Evolutionary conservation across 2,888 invertebrate species (phyloP).

Genomic region (Sarcophaga subvicina): DNA sequence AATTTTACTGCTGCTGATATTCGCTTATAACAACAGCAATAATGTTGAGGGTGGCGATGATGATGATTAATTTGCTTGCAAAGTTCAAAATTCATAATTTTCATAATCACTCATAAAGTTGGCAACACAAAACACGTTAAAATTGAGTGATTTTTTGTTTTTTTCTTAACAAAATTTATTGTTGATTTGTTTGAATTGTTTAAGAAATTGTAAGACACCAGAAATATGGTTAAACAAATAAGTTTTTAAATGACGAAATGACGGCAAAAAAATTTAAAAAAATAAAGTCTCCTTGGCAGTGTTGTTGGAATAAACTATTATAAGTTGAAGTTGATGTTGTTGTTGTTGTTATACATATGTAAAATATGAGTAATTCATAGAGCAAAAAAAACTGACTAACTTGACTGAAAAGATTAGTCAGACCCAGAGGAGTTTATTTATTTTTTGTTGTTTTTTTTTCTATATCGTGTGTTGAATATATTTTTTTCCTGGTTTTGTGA

Average conservation of each 20-base stretch:
- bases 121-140: constrained; percentile 36
- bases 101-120: constrained; percentile 40
- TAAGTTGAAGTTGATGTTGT: constrained; percentile 47
- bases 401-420: constrained; percentile 63
- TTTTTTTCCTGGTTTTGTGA: constrained; percentile 53
- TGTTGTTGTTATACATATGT: constrained; percentile 52
- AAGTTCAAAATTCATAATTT: constrained; percentile 54
- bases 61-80: constrained; percentile 1
- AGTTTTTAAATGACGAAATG: no score
- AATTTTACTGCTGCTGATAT: not conserved
- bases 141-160: constrained; percentile 35
- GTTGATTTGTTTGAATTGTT: constrained; percentile 51
- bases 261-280: not conserved
- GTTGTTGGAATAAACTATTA: constrained; percentile 46
- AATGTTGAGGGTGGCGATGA: not conserved
- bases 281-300: constrained; percentile 69
- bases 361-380: constrained; percentile 64
- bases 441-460: constrained; percentile 34
- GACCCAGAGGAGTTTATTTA: constrained; percentile 65
- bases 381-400: not conserved
- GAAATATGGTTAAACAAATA: no score
- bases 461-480: no score
- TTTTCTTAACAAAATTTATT: constrained; percentile 30
- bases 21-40: not conserved
- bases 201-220: not conserved